Percentiles rank a stretch among this genome's conserved stretches.
phyloP scores from a whole-genome alignment of 2,888 invertebrate species.

The Tinea semifulvella region DNA sequence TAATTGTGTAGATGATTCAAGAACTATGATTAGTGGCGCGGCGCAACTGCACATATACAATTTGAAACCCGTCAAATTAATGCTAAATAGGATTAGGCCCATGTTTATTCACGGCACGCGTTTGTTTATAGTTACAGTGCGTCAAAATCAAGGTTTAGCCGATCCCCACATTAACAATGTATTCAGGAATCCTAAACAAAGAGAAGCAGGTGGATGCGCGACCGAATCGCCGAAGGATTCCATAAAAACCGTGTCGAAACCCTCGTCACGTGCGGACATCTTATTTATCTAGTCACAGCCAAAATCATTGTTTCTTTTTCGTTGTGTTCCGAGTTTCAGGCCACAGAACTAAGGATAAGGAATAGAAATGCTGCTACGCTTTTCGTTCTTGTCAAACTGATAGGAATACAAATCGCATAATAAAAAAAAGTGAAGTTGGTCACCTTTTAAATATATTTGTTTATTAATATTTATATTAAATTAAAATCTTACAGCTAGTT shows the following conservation, averaged over 20 bases:
- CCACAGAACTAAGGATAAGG: too few species aligned
- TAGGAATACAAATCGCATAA: too few species aligned
- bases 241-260: slow-evolving; percentile 58
- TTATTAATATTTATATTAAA: too few species aligned
- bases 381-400: too few species aligned
- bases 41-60: too few species aligned
- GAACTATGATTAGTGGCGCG: too few species aligned
- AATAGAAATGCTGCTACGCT: too few species aligned
- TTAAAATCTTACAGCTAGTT: too few species aligned
- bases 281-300: slow-evolving; percentile 62
- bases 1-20: too few species aligned
- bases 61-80: too few species aligned
- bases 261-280: slow-evolving; percentile 60
- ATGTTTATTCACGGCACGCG: background rate
- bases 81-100: background rate
- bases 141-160: slow-evolving; percentile 16
- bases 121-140: background rate
- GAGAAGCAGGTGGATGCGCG: slow-evolving; percentile 40
- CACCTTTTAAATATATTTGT: too few species aligned
- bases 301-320: slow-evolving; percentile 61
- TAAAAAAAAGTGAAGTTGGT: too few species aligned
- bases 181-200: slow-evolving; percentile 43
- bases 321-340: slow-evolving; percentile 12
- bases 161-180: slow-evolving; percentile 41
- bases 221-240: slow-evolving; percentile 46